A percentile compares a stretch with the other conserved stretches of the same genome.
Evolutionary conservation across 2,113 vertebrate species (phyloP).

Genomic region (Triplophysa rosa): DNA sequence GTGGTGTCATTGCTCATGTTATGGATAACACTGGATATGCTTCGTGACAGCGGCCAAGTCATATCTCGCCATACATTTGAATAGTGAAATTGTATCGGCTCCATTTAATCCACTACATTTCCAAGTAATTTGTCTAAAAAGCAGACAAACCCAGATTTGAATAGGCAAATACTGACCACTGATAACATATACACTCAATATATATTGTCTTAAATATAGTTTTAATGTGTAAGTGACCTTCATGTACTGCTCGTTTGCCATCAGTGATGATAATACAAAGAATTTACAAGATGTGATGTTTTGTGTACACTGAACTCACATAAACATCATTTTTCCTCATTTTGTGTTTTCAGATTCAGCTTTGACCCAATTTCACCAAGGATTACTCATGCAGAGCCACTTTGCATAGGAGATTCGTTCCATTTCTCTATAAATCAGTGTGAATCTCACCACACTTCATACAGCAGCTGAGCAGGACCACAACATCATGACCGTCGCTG

Average conservation of each 20-base stretch:
- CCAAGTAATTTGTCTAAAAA: conserved; percentile 6
- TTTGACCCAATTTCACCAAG: neutral
- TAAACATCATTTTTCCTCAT: conserved; percentile 34
- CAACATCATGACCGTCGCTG: neutral
- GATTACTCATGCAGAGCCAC: neutral
- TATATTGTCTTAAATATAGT: neutral
- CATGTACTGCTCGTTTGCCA: neutral
- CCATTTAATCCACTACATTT: neutral
- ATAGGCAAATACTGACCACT: neutral
- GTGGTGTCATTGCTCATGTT: neutral
- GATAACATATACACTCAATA: neutral
- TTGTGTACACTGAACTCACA: neutral
- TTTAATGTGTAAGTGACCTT: neutral
- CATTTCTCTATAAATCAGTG: conserved; percentile 26
- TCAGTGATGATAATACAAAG: neutral
- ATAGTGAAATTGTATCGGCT: conserved; percentile 19
- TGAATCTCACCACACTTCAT: neutral
- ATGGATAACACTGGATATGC: neutral
- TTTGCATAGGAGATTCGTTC: conserved; percentile 52
- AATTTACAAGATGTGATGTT: neutral
- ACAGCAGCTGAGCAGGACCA: too few relatives aligned
- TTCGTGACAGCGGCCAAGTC: neutral
- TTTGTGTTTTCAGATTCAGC: conserved; percentile 42
- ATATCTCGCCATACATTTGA: neutral
- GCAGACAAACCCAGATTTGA: conserved; percentile 25